Evolutionary conservation across 2,888 invertebrate species (phyloP), one percentile per base, ranked within the genome.

Genomic region (Endotricha flammealis): DNA sequence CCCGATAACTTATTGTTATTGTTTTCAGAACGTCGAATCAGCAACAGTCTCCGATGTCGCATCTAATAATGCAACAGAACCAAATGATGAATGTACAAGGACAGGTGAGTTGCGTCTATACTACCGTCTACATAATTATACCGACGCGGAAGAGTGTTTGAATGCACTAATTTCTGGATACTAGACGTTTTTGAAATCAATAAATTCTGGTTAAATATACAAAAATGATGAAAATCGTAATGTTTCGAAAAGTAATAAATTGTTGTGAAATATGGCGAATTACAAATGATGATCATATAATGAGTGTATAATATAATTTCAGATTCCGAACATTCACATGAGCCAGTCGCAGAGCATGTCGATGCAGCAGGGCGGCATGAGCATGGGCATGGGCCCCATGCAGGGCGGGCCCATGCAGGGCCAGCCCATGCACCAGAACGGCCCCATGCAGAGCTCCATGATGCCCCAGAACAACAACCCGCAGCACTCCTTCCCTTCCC

Each of bases 251-350:
- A n/a, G n/a, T n/a, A n/a, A n/a, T n/a, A n/a, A n/a, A n/a, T n/a
- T n/a, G n/a, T n/a, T n/a, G n/a, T n/a, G n/a, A n/a, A n/a, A n/a
- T n/a, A n/a, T n/a, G n/a, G n/a, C n/a, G n/a, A n/a, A n/a, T n/a
- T n/a, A n/a, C n/a, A n/a, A n/a, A n/a, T n/a, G n/a, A n/a, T n/a
- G n/a, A n/a, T n/a, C n/a, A n/a, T n/a, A n/a, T n/a, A n/a, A n/a
- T 14, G 25, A n/a, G 27, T 12, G 11, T 29, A 3, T 16, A 23
- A 8, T 30, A 5, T 0, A 14, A 47, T 65, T 82, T 53, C 87
- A 90, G 85, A 89, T 90, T 86, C 83, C 90, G 46, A 91, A 89
- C 53, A 89, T 92, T 59, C 92, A 91, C 64, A 91, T 92, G 91
- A 89, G 88, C 53, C 92, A 92, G 68, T 89, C 90, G 3, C 91